Evolutionary conservation across 2,113 vertebrate genomes (phyloP).

Genomic region (Colossoma macropomum): DNA sequence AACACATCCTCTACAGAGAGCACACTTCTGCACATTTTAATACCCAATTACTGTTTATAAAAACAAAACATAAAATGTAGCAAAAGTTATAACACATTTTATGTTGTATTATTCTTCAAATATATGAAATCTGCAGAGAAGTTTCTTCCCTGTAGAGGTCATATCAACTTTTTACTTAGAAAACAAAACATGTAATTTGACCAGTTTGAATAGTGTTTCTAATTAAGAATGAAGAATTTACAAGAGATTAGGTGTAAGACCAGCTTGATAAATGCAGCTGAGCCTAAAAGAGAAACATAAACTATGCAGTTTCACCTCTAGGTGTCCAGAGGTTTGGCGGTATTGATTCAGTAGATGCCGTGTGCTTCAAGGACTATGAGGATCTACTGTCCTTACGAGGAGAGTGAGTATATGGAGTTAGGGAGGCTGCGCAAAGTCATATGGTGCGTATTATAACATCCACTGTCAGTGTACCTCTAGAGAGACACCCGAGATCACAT

Average conservation of each 20-base stretch:
- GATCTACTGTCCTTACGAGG: conserved; percentile 5
- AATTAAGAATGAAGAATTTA: background rate
- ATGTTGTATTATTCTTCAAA: too few relatives aligned
- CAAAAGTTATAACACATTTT: too few relatives aligned
- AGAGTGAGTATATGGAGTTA: background rate
- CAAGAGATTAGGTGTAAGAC: background rate
- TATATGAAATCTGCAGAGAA: too few relatives aligned
- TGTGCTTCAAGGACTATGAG: conserved; percentile 6
- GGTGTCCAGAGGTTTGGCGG: background rate
- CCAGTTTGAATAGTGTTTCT: background rate
- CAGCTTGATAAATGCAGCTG: background rate
- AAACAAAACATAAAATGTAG: too few relatives aligned
- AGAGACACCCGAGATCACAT: conserved; percentile 84
- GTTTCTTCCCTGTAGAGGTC: too few relatives aligned
- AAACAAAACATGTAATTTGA: too few relatives aligned
- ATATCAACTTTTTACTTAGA: too few relatives aligned
- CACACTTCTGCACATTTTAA: too few relatives aligned
- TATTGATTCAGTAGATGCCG: conserved; percentile 10
- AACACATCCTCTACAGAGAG: too few relatives aligned
- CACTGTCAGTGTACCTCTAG: conserved; percentile 77
- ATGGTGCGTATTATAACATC: background rate
- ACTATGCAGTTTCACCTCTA: background rate
- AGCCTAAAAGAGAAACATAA: conserved; percentile 3
- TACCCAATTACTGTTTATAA: too few relatives aligned
- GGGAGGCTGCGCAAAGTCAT: background rate